Evolutionary conservation across 2,888 invertebrate species (phyloP).

Genomic region (Ellobium chinense): DNA sequence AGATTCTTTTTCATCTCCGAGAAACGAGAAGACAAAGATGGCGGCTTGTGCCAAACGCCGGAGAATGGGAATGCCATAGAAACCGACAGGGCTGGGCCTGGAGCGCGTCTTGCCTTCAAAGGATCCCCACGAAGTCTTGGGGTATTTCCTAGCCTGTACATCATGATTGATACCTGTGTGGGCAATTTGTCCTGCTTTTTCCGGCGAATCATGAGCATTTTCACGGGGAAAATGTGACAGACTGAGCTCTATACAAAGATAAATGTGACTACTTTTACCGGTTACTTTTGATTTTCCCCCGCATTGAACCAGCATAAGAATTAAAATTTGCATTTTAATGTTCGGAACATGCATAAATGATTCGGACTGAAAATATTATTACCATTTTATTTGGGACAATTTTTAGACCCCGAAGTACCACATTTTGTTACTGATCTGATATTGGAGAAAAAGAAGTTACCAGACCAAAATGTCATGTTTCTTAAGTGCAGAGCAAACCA

Average conservation of each 20-base stretch:
- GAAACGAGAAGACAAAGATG: not conserved
- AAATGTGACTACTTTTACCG: too few relatives aligned
- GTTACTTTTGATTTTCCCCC: too few relatives aligned
- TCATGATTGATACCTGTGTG: constrained; percentile 20
- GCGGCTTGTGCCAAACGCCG: not conserved
- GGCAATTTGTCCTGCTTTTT: not conserved
- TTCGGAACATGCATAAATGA: too few relatives aligned
- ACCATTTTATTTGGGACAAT: too few relatives aligned
- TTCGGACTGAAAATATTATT: too few relatives aligned
- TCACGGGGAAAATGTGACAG: not conserved
- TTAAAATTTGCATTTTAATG: too few relatives aligned
- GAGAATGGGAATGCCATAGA: not conserved
- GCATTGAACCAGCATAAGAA: too few relatives aligned
- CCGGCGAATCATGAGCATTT: not conserved
- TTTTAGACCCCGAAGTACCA: too few relatives aligned
- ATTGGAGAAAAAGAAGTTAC: too few relatives aligned
- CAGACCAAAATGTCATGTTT: too few relatives aligned
- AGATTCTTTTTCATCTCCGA: not conserved
- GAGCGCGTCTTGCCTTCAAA: not conserved
- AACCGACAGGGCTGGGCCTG: not conserved
- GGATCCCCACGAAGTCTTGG: not conserved
- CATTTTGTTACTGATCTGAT: too few relatives aligned
- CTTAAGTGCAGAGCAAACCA: too few relatives aligned
- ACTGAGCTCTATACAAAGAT: not conserved
- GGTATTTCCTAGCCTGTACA: not conserved